Evolutionary conservation across 35 echinoderm and acorn worm species (phyloP).

Genomic region (Apostichopus japonicus): DNA sequence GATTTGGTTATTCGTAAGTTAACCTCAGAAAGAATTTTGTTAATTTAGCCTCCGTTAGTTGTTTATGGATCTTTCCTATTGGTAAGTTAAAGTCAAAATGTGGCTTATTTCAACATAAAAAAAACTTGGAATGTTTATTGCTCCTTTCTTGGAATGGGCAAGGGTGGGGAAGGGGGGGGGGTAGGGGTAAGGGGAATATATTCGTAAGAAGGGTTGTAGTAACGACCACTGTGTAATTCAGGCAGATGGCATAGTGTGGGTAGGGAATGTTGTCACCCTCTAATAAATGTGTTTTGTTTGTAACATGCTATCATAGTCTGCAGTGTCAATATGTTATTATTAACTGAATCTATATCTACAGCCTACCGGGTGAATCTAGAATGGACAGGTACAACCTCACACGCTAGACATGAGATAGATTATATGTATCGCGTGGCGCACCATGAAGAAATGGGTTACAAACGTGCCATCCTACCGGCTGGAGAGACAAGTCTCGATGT

Average conservation of each 20-base stretch:
- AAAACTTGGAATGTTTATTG: too few species aligned
- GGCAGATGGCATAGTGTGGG: too few species aligned
- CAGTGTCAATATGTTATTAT: background rate
- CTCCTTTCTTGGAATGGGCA: too few species aligned
- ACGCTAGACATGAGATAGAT: conserved; percentile 12
- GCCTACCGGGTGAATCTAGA: conserved; percentile 39
- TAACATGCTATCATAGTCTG: too few species aligned
- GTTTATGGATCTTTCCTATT: background rate
- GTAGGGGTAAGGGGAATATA: background rate
- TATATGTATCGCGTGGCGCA: conserved; percentile 24
- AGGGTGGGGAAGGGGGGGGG: background rate
- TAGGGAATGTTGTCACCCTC: too few species aligned
- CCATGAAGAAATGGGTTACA: background rate
- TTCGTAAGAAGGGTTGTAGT: background rate
- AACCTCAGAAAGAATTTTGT: background rate
- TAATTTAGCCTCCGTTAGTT: background rate
- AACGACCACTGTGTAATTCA: too few species aligned
- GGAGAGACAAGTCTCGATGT: conserved; percentile 37
- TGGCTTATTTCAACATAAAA: too few species aligned
- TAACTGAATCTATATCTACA: background rate
- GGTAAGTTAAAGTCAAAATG: background rate
- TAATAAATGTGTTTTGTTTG: too few species aligned
- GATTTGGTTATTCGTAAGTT: conserved; percentile 35
- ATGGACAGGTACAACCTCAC: conserved; percentile 45
- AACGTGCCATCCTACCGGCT: conserved; percentile 12